Evolutionary conservation across 2,113 vertebrate species (phyloP), one percentile per base, ranked within the genome.

Genomic region (Ictidomys tridecemlineatus): DNA sequence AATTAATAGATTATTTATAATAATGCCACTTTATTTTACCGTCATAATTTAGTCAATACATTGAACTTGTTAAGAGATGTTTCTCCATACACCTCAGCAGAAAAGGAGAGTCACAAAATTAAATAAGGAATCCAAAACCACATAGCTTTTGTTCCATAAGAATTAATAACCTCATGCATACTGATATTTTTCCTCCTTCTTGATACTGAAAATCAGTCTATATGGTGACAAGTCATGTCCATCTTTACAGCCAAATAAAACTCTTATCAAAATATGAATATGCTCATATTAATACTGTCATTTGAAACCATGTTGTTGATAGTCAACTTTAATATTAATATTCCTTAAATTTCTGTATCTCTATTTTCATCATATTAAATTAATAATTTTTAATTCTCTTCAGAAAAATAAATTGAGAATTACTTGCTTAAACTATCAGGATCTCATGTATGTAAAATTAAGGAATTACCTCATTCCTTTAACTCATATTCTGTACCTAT

Each of bases 381-480:
- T 92, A 95, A 73, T 39, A 69, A 17, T 79, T 83, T 78, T 78
- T 83, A 16, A 74, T 34, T 95, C 26, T 83, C 18, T 94, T 96
- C 48, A 79, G 69, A 82, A 79, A 80, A 48, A 83, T 91, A 69
- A 93, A 82, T 34, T 48, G 89, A 79, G 11, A 95, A 92, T 39
- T 78, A 76, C 18, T 85, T 65, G 3, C 45, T 69, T 93, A 48
- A 78, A 53, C 4, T 91, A 6, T 89, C 56, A 89, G 20, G 4
- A 78, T 61, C 61, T 45, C 17, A 4, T 42, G 13, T 39, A 28
- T 10, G 32, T 83, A 69, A 85, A 85, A 85, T 79, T 78, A 93
- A 94, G 16, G 56, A 93, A 56, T 82, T 82, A 45, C 13, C 89
- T 93, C 34, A 34, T 92, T 32, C 30, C 3, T 86, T 61, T 69